These are phyloP conservation scores for Orientallactaga bullata DNA, from an alignment of 2,113 vertebrate species.

Conservation along the genomic window DNA sequence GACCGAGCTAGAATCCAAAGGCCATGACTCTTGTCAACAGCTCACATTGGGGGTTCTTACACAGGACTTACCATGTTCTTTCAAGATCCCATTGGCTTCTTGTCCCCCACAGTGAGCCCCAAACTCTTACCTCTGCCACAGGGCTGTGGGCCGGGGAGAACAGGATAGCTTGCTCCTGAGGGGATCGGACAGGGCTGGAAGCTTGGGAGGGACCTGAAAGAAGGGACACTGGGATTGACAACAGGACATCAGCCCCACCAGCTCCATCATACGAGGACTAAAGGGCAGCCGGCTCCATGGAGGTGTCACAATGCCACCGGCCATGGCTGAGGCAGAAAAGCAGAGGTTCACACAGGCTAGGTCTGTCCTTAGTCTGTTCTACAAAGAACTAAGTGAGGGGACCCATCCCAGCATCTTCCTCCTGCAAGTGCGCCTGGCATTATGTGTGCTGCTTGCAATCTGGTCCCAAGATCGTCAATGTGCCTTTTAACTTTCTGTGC, in stretches of 20 bases:
- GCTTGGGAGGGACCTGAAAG: constrained; percentile 77
- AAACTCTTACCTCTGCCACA: constrained; percentile 83
- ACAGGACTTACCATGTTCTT: background rate
- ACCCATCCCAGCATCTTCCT: background rate
- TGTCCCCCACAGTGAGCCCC: rapidly evolving
- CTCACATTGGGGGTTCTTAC: background rate
- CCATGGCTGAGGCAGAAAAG: background rate
- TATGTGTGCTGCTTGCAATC: rapidly evolving
- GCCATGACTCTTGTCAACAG: background rate
- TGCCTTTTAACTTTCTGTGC: background rate
- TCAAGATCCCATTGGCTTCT: background rate
- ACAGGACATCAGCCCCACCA: background rate
- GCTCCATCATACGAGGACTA: rapidly evolving
- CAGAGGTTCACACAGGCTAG: background rate
- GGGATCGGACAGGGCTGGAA: constrained; percentile 52
- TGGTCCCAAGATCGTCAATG: background rate
- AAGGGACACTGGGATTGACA: background rate
- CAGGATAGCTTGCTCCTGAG: constrained; percentile 65
- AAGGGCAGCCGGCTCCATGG: background rate
- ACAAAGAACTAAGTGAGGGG: background rate
- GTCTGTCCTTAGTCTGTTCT: background rate
- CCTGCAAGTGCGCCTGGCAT: background rate
- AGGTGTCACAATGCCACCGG: background rate
- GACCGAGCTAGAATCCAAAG: background rate
- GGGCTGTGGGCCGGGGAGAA: constrained; percentile 78